Base-by-base conservation (phyloP, 2,113 vertebrate species). In the Phyllostomus hastatus region DNA sequence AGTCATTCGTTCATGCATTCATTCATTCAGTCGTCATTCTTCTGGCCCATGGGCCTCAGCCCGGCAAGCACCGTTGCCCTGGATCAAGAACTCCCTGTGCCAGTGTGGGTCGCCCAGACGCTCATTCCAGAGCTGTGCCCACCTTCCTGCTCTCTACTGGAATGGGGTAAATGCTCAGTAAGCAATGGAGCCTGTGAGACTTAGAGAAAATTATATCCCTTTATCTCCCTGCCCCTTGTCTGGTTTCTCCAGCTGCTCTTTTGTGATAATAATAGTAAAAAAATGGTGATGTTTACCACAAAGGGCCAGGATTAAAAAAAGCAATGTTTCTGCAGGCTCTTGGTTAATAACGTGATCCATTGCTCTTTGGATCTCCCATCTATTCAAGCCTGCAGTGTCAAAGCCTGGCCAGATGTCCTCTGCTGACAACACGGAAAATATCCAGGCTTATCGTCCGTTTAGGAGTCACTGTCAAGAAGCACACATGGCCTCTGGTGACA, bases 251-350 rank as follows among this genome's bases (percentile, higher is more conserved):
- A 78, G 59, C 67, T 93, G 46, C 57, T 67, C 10, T 85, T 59
- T 78, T 88, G 70, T 67, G n/a, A 78, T 78, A 35, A 52, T 66
- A n/a, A 48, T 48, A 38, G 59, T 50, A 50, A 79, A 54, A 38
- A 54, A 19, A 78, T 50, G 16, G 22, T 46, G 61, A 70, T 70
- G 75, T 87, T 69, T 85, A 75, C 48, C 35, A 31, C 59, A 72
- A 80, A 93, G 19, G 7, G 19, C 26, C 75, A 10, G 73, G 38
- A 89, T 82, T 89, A 38, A 50, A 83, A 83, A 97, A 97, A 90
- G 73, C 54, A 50, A 5, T 59, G 50, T 52, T 81, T 88, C 70
- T 66, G 24, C 28, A 87, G 46, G 59, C 22, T 19, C 28, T 41
- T 66, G 24, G n/a, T 80, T 79, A 92, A 2, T 57, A 82, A 64